Conservation (phyloP, 2,113 vertebrate genomes). For the Protobothrops mucrosquamatus region DNA sequence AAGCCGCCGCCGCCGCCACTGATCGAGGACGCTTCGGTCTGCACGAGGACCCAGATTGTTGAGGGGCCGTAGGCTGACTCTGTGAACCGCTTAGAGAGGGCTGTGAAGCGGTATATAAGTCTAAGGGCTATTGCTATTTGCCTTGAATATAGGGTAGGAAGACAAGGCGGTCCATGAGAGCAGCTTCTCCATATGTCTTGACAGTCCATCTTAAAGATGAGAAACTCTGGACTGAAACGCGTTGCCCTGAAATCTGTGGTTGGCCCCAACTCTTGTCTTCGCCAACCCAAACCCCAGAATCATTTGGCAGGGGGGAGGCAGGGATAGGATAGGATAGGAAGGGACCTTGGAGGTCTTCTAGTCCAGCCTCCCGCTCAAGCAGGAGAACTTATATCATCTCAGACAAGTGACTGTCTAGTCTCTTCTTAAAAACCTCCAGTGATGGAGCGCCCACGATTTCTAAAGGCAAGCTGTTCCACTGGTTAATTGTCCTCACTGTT, state of each 20-base stretch:
- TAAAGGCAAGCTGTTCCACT: too few relatives aligned
- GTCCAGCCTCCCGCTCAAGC: too few relatives aligned
- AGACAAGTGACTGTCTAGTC: too few relatives aligned
- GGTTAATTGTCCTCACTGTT: too few relatives aligned
- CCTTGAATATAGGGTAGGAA: neutral
- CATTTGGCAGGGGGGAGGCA: too few relatives aligned
- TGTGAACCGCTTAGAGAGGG: neutral
- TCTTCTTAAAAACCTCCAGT: too few relatives aligned
- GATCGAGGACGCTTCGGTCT: neutral
- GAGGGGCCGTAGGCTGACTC: neutral
- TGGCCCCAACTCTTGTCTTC: accelerated
- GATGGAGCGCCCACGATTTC: too few relatives aligned
- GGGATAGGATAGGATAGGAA: too few relatives aligned
- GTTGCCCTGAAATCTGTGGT: neutral
- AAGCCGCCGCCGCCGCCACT: neutral
- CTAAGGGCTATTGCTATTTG: neutral
- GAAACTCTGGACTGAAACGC: neutral
- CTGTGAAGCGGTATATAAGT: neutral
- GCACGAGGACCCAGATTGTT: neutral
- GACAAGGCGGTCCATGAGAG: neutral
- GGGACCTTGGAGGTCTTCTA: too few relatives aligned
- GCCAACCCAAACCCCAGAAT: neutral
- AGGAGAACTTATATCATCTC: too few relatives aligned
- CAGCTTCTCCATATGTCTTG: neutral
- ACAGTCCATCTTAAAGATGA: neutral